Conservation (phyloP, 2,797 vertebrate species). For the Chaetophractus vellerosus region DNA sequence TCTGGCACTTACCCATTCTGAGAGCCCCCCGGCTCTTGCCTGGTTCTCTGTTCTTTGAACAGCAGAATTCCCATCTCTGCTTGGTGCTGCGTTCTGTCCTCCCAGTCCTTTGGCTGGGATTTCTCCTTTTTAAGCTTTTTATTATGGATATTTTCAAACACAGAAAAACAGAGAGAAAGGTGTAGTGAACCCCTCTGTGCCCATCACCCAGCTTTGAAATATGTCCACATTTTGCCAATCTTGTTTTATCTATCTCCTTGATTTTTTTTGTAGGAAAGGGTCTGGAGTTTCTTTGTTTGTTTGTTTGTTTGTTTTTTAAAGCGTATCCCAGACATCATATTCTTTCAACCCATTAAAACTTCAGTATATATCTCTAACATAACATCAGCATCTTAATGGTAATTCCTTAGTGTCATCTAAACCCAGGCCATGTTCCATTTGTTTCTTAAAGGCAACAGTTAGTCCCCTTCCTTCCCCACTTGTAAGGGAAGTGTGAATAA, state of each 20-base stretch:
- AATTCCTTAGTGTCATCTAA: not conserved
- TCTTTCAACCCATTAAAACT: not conserved
- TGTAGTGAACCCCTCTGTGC: not conserved
- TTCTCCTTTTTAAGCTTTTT: not conserved
- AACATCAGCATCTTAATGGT: not conserved
- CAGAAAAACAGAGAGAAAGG: not conserved
- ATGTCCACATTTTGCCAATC: not conserved
- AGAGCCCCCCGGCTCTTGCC: not conserved
- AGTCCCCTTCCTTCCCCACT: not conserved
- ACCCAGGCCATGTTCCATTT: not conserved
- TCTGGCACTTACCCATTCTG: not conserved
- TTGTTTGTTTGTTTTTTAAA: slow-evolving; percentile 12
- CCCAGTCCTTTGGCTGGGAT: not conserved
- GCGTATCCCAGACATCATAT: too few species aligned
- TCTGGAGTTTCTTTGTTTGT: not conserved
- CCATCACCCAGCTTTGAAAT: not conserved
- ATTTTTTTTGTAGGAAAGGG: not conserved
- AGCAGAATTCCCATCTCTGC: not conserved
- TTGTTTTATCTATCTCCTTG: not conserved
- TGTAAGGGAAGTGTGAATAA: slow-evolving; percentile 52
- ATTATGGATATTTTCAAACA: not conserved
- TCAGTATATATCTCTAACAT: not conserved
- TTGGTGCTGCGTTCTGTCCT: not conserved
- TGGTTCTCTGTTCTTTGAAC: too few species aligned
- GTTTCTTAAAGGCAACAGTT: not conserved